phyloP scores from a whole-genome alignment of 2,888 invertebrate species.

The Epistrophella euchroma region DNA sequence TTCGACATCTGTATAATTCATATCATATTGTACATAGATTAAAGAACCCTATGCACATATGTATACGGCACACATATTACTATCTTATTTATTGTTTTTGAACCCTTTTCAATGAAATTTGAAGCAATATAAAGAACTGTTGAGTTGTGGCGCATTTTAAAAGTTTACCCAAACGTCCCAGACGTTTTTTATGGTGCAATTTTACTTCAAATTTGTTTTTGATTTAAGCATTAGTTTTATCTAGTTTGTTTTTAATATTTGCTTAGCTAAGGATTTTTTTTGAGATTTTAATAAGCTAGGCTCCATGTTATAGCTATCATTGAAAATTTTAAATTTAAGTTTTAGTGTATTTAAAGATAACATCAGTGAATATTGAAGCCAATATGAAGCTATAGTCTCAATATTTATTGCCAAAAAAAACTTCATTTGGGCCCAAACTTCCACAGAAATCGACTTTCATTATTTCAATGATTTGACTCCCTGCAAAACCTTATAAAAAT shows the following conservation, averaged over 20 bases:
- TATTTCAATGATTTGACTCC: no score
- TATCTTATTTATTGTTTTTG: conserved; percentile 6
- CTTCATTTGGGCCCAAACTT: no score
- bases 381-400: no score
- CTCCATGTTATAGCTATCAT: no score
- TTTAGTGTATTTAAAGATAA: no score
- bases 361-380: no score
- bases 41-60: neutral
- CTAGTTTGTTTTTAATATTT: no score
- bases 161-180: neutral
- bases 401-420: no score
- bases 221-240: neutral
- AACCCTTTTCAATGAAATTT: conserved; percentile 1
- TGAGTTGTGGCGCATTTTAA: neutral
- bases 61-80: neutral
- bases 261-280: no score
- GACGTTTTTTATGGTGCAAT: neutral
- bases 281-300: no score
- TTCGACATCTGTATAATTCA: neutral
- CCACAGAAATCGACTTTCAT: no score
- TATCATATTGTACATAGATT: neutral
- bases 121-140: neutral
- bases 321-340: no score
- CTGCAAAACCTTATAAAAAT: neutral
- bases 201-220: neutral